Percentiles rank a stretch among this genome's conserved stretches.
Conservation (phyloP, 2,888 invertebrate genomes). For the Hypolimnas misippus region DNA sequence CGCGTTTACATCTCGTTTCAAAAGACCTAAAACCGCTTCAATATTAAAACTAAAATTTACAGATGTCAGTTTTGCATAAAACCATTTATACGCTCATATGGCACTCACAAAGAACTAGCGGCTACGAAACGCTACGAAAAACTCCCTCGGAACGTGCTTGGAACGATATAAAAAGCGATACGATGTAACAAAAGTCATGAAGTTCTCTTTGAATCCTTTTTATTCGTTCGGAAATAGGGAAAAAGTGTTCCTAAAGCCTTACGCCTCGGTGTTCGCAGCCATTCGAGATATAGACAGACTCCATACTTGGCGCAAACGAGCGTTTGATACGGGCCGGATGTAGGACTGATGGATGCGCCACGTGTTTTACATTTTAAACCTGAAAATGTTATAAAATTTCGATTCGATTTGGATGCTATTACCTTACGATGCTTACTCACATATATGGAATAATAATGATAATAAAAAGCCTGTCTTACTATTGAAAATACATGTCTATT, state of each 20-base stretch:
- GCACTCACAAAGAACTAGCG: slow-evolving; percentile 34
- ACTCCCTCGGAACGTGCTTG: slow-evolving; percentile 46
- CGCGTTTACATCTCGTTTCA: not conserved
- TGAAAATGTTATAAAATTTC: not conserved
- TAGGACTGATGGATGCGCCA: slow-evolving; percentile 52
- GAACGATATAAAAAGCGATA: slow-evolving; percentile 61
- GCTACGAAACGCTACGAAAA: slow-evolving; percentile 54
- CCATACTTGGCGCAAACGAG: slow-evolving; percentile 80
- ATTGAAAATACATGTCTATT: no score
- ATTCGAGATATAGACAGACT: slow-evolving; percentile 70
- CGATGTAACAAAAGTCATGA: slow-evolving; percentile 78
- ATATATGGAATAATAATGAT: no score
- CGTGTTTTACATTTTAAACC: slow-evolving; percentile 3
- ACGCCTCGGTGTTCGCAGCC: slow-evolving; percentile 66
- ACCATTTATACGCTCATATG: slow-evolving; percentile 27
- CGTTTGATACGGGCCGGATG: slow-evolving; percentile 71
- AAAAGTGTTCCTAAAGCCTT: slow-evolving; percentile 78
- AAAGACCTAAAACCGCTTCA: not conserved
- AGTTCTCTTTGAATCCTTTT: slow-evolving; percentile 74
- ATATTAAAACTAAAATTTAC: slow-evolving; percentile 28
- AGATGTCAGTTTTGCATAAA: slow-evolving; percentile 31
- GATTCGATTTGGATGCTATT: not conserved
- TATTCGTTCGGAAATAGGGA: slow-evolving; percentile 77
- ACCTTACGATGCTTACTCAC: no score
- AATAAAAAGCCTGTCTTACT: no score